phyloP scores from a whole-genome alignment of 2,797 vertebrate species.

The Helarctos malayanus region DNA sequence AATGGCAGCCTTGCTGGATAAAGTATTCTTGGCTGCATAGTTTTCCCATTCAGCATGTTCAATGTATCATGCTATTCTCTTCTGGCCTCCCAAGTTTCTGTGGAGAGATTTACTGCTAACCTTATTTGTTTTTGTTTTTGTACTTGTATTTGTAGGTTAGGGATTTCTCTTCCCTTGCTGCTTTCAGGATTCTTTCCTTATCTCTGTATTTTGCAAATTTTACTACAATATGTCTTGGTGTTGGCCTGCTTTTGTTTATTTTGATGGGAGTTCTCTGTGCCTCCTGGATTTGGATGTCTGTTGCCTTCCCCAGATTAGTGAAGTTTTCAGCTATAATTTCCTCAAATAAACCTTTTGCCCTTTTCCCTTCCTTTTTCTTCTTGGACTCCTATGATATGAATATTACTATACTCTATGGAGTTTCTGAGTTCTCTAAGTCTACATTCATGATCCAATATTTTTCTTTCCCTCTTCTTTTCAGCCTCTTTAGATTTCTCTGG shows the following conservation, averaged over 20 bases:
- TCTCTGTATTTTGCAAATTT: no score
- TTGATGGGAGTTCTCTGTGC: background rate
- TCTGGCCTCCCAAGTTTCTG: no score
- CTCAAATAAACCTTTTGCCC: background rate
- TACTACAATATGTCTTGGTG: no score
- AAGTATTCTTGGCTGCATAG: no score
- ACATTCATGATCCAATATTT: background rate
- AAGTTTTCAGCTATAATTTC: background rate
- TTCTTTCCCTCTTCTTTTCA: background rate
- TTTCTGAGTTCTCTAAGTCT: background rate
- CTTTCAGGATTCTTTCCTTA: no score
- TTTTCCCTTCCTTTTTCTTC: background rate
- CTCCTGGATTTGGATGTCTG: background rate
- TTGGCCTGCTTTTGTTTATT: background rate
- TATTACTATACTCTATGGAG: background rate
- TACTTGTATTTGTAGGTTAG: no score
- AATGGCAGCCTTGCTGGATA: no score
- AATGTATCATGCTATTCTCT: no score
- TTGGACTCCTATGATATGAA: background rate
- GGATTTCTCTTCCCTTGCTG: no score
- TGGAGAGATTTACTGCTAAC: no score
- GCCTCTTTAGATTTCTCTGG: background rate
- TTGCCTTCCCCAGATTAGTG: background rate
- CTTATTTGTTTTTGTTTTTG: no score
- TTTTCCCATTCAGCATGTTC: no score